These are phyloP conservation scores for Pygocentrus nattereri DNA, from an alignment of 2,797 vertebrate species.

Conservation along the genomic window DNA sequence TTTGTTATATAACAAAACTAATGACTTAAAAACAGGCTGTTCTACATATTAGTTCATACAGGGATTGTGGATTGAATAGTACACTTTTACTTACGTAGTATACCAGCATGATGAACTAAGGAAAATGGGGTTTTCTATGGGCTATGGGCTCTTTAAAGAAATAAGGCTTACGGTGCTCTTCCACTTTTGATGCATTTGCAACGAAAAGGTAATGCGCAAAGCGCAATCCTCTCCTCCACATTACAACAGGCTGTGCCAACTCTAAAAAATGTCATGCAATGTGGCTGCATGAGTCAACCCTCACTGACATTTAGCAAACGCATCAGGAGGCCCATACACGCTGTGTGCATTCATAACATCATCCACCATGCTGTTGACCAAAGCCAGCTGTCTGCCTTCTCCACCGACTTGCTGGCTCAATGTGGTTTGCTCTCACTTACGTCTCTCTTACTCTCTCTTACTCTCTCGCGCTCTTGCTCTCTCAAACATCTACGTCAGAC, in stretches of 20 bases:
- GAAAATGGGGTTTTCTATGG: background rate
- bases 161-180: background rate
- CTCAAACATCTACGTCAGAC: background rate
- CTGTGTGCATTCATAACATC: slow-evolving; percentile 10
- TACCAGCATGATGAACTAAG: background rate
- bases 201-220: background rate
- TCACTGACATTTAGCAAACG: slow-evolving; percentile 41
- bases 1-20: too few species aligned
- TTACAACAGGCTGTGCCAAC: background rate
- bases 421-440: background rate
- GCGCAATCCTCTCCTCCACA: background rate
- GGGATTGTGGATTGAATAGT: background rate
- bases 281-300: slow-evolving; percentile 14
- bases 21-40: background rate
- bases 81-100: background rate
- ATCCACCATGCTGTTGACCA: slow-evolving; percentile 23
- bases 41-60: background rate
- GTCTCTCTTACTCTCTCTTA: background rate
- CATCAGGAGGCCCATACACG: slow-evolving; percentile 19
- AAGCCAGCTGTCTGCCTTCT: slow-evolving; percentile 27
- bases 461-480: background rate
- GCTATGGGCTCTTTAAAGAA: background rate
- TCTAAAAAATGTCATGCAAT: background rate
- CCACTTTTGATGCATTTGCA: background rate
- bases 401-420: slow-evolving; percentile 25